Base-by-base conservation (phyloP, 2,113 vertebrate genomes). In the Gobiocypris rarus region DNA sequence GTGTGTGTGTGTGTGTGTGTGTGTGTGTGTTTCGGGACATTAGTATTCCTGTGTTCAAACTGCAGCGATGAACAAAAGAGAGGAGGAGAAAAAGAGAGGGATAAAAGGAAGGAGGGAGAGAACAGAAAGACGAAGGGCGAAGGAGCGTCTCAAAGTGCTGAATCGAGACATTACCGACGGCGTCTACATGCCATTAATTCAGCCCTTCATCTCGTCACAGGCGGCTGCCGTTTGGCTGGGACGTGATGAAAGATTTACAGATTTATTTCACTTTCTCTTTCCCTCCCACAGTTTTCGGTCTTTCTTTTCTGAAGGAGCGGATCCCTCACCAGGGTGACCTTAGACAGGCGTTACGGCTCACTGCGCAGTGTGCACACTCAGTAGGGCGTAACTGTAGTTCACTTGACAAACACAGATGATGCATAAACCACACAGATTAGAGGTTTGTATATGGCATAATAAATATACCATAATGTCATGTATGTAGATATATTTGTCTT, bases 151-250 rank as follows among this genome's bases (percentile, higher is more conserved):
- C 48, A 88, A 93, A 90, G 83, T 87, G 87, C 90, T 91, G 90
- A 93, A 91, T 90, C 89, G 63, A 87, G 84, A 54, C 52, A 54
- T 54, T 54, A 54, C 17, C 19, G 52, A 90, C 88, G 82, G 15
- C 70, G 88, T 75, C 78, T 59, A 70, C 82, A 87, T 92, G 89
- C 50, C 45, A 92, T 93, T 91, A 91, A 91, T 92, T 94, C 89
- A 92, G 89, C 83, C 19, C 63, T 38, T 75, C 43, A 76, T 28
- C 50, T 70, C 52, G 52, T 54, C 52, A 54, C 52, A 22, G 17
- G 45, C 45, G 10, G 52, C 52, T 7, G 52, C 2, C 4, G 52
- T 7, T 19, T 19, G 52, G 52, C 52, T 54, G 52, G 1, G 52
- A 9, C 52, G 6, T 8, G 52, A 54, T 8, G 17, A 54, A 54